These are phyloP conservation scores for Lepidocolaptes lacrymiger DNA, from an alignment of 2,797 vertebrate genomes.

Conservation along the genomic window DNA sequence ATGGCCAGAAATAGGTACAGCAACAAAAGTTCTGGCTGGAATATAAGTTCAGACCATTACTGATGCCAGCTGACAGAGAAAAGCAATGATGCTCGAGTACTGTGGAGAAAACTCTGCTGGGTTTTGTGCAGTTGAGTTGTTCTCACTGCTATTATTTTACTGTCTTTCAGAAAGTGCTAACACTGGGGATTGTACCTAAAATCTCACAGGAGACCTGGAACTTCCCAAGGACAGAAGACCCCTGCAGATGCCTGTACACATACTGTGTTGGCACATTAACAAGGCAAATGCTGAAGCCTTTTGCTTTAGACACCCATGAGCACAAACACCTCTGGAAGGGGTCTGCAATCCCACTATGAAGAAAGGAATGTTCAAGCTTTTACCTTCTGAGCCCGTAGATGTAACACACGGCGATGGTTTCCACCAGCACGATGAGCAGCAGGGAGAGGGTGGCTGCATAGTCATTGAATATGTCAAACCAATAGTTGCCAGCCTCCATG, in stretches of 20 bases:
- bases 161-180: background rate
- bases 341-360: too few species aligned
- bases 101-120: accelerated
- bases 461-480: slow-evolving; percentile 95
- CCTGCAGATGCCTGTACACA: accelerated
- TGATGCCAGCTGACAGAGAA: background rate
- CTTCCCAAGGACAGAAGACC: accelerated
- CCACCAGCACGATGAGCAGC: slow-evolving; percentile 90
- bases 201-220: background rate
- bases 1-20: background rate
- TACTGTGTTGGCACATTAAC: background rate
- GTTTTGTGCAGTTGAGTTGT: background rate
- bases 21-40: background rate
- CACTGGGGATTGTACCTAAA: background rate
- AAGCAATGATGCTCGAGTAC: background rate
- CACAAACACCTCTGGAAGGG: background rate
- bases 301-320: background rate
- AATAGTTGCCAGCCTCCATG: slow-evolving; percentile 88
- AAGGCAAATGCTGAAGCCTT: background rate
- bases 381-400: slow-evolving; percentile 89
- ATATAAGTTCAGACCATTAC: accelerated
- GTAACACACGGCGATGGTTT: slow-evolving; percentile 86
- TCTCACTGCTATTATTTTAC: background rate
- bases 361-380: background rate
- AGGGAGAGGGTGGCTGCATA: slow-evolving; percentile 88